These are phyloP conservation scores for Diadophis punctatus DNA, from an alignment of 2,113 vertebrate genomes.

Conservation along the genomic window DNA sequence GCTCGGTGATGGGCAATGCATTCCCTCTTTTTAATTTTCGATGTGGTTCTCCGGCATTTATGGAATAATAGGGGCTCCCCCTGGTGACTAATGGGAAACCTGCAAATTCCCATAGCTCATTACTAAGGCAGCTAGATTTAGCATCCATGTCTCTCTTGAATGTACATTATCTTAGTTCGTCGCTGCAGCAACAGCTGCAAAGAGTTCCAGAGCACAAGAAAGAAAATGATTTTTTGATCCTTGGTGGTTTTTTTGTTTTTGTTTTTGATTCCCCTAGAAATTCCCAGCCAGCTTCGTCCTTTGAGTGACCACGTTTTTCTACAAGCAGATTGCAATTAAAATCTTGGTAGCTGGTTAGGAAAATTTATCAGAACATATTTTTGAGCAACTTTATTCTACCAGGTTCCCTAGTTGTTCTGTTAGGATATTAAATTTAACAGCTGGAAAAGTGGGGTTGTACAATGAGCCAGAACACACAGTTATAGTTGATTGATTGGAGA, in stretches of 20 bases:
- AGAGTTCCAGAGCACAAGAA: neutral
- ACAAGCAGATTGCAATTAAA: neutral
- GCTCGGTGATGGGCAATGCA: neutral
- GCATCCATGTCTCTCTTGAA: neutral
- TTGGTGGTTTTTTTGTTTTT: neutral
- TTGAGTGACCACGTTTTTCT: neutral
- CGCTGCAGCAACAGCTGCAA: neutral
- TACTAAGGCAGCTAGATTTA: constrained; percentile 29
- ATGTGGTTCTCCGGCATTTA: constrained; percentile 33
- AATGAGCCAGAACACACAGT: too few relatives aligned
- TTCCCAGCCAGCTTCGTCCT: neutral
- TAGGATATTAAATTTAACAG: too few relatives aligned
- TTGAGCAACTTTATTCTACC: neutral
- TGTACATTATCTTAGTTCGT: neutral
- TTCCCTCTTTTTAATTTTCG: constrained; percentile 22
- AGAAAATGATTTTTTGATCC: neutral
- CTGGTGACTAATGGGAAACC: constrained; percentile 72
- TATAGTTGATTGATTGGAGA: too few relatives aligned
- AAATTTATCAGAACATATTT: neutral
- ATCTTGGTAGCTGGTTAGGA: neutral
- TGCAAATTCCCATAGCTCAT: constrained; percentile 64
- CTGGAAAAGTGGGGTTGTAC: too few relatives aligned
- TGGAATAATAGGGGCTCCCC: constrained; percentile 71
- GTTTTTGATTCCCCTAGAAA: neutral
- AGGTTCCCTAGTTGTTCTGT: neutral